Evolutionary conservation across 2,797 vertebrate genomes (phyloP), one percentile per base, ranked within the genome.

Genomic region (Silurus lanzhouensis): DNA sequence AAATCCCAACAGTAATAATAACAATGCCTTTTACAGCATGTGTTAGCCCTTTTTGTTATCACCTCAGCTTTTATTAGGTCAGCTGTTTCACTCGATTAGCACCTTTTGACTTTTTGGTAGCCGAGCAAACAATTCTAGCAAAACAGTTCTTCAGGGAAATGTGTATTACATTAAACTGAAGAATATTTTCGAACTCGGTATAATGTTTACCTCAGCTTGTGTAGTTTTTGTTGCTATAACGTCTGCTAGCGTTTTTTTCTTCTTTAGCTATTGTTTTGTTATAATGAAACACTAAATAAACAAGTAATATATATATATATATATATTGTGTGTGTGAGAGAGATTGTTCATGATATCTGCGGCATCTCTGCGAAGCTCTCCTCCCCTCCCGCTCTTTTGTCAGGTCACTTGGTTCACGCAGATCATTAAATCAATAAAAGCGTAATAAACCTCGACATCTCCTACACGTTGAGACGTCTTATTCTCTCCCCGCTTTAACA

Each of bases 341-440:
- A 57, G 52, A 17, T 25, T 57, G 14, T 19, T 31, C 12, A 19
- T 48, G 44, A 22, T 55, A 66, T 14, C 38, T 13, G 13, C 55
- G 12, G 22, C 13, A 38, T 77, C 46, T 46, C 22, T 57, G 66
- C 74, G 3, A 58, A 25, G 22, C 57, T 68, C 71, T 46, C 52
- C 31, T 68, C 27, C 2, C 13, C 17, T 72, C 22, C 55, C 44
- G 31, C 57, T 17, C 74, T 31, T 48, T 48, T 22, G 57, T 70
- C 72, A 55, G 80, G 64, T 83, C 64, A 60, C 71, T 61, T 57
- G 20, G 78, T 66, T 68, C 74, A 71, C 55, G 17, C 27, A 25
- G 57, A 79, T 83, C 81, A 79, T 79, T 83, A 86, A 83, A 79
- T 83, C 81, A 83, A 72, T 83, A 80, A 78, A 61, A 52, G 17